Conservation (phyloP, 2,888 invertebrate species). For the Lacanobia oleracea region DNA sequence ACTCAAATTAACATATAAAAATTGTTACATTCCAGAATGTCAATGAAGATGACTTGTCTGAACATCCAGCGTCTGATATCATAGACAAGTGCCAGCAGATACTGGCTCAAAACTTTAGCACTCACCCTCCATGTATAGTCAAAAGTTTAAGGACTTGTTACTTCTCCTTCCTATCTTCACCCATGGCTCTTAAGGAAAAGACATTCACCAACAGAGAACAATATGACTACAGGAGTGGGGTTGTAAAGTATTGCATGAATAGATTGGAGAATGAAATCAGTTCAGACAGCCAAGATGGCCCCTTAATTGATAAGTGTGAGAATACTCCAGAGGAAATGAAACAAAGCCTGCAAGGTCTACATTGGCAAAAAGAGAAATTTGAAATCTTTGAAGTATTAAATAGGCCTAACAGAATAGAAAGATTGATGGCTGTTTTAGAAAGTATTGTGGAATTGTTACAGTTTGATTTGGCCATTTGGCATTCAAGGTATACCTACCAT, state of each 20-base stretch:
- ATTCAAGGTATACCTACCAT: conserved; percentile 82
- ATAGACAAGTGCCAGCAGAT: conserved; percentile 82
- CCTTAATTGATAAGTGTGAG: conserved; percentile 78
- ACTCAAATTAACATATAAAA: not conserved
- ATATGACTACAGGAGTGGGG: conserved; percentile 79
- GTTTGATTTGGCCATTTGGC: conserved; percentile 90
- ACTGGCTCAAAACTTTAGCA: conserved; percentile 79
- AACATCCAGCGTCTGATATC: conserved; percentile 74
- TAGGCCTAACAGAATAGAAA: conserved; percentile 84
- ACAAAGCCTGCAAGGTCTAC: conserved; percentile 79
- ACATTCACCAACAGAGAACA: conserved; percentile 80
- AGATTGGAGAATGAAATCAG: conserved; percentile 83
- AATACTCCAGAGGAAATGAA: conserved; percentile 81
- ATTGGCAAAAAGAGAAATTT: conserved; percentile 85
- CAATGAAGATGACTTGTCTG: conserved; percentile 79
- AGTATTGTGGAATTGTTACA: conserved; percentile 89
- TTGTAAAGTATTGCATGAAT: conserved; percentile 84
- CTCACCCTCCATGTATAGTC: conserved; percentile 82
- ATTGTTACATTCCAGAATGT: conserved; percentile 83
- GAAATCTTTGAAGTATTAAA: conserved; percentile 83
- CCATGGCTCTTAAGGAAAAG: conserved; percentile 78
- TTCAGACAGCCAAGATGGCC: conserved; percentile 77
- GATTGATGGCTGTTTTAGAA: conserved; percentile 88
- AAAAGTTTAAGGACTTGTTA: conserved; percentile 80
- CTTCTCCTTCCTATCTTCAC: conserved; percentile 78